These are phyloP conservation scores for Gobio gobio DNA, from an alignment of 2,113 vertebrate genomes.

Conservation along the genomic window DNA sequence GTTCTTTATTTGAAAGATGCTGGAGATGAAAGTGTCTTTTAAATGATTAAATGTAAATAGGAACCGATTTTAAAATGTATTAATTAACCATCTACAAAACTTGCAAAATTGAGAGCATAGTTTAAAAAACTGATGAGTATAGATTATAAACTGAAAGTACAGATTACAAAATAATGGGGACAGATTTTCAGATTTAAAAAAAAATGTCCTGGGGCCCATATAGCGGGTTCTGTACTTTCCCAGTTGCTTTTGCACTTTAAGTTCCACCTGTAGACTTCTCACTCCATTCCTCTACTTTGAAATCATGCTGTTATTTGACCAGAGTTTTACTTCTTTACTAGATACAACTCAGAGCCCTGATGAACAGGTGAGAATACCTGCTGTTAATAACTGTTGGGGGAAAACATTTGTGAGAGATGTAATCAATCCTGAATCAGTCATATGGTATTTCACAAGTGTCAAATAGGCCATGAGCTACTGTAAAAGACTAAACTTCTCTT, in stretches of 20 bases:
- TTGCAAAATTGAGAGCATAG: background rate
- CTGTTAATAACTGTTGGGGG: background rate
- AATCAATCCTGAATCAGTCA: background rate
- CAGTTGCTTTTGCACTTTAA: background rate
- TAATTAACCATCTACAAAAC: background rate
- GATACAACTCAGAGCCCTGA: background rate
- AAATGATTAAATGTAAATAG: background rate
- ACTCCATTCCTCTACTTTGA: background rate
- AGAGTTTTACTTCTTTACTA: background rate
- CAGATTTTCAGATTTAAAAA: background rate
- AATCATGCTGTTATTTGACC: background rate
- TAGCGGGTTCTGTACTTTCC: background rate
- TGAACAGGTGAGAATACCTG: constrained; percentile 2
- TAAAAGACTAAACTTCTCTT: background rate
- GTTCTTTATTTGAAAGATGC: background rate
- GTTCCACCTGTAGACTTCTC: background rate
- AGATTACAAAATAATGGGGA: background rate
- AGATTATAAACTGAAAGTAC: background rate
- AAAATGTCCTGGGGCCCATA: background rate
- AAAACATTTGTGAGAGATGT: background rate
- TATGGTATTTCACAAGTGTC: background rate
- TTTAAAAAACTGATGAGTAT: background rate
- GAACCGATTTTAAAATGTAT: background rate
- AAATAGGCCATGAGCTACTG: background rate
- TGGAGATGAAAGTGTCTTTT: background rate